Evolutionary conservation across 2,888 invertebrate species (phyloP), one percentile per base, ranked within the genome.

Genomic region (Lacanobia oleracea): DNA sequence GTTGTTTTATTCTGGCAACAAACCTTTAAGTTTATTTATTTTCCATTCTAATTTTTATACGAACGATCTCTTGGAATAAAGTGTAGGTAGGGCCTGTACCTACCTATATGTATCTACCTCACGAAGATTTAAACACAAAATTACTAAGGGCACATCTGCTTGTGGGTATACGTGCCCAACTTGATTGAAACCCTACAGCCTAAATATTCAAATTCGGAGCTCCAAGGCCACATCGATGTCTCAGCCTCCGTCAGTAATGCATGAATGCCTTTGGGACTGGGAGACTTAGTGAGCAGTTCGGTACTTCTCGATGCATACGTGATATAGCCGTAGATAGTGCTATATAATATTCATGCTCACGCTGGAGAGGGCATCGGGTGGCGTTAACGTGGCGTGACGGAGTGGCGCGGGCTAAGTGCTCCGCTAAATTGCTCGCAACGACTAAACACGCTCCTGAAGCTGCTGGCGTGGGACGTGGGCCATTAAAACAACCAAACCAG

Each of bases 391-490:
- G 88, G 84, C 92, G 90, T 92, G 92, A 90, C 91, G 89, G 87
- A 91, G 90, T 89, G 86, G 86, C 85, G 69, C 83, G 83, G 88
- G 88, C 90, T 92, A 92, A 93, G 93, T 92, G 92, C 92, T 91
- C 79, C 84, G 88, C 87, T 91, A 92, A 93, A 93, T 92, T 93
- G 90, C 88, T 91, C 90, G 87, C 88, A 86, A 88, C 89, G 87
- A 87, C 90, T 88, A 87, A 89, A 87, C 85, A 83, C 77, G 84
- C 80, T 84, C 79, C 81, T 82, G 75, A 65, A 77, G 79, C 82
- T 77, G 78, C 71, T 79, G 66, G 65, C 75, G 72, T 59, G 54
- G 67, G 76, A 54, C 61, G 66, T 40, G 77, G 67, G 79, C 77
- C 82, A 86, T 76, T 75, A 82, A 82, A 83, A 81, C 72, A 75